Base-by-base conservation (phyloP, 1,140 invertebrate species). In the Heliconius himera region DNA sequence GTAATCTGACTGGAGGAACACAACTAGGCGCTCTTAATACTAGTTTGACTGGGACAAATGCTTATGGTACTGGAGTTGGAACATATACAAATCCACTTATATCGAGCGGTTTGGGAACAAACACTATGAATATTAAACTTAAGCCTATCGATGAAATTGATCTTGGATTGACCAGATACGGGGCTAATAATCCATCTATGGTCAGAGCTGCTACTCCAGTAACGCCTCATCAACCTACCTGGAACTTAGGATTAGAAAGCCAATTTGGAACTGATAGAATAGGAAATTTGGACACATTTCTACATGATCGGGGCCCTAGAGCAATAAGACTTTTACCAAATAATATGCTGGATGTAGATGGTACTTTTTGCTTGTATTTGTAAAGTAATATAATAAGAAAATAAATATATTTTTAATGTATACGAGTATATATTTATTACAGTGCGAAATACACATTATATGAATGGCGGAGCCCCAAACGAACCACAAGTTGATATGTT, bases 401-500 rank as follows among this genome's bases (percentile, higher is more conserved):
- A 66, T 41, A 60, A 60, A 16, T 36, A 22, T 66, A 29, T 6
- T 36, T 6, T 36, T 2, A 20, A 46, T 56, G 26, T n/a, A 74
- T 74, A n/a, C 20, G 74, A 38, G 75, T 76, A 75, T 82, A 79
- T 81, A 46, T 41, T 26, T 46, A 46, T 91, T 94, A 74, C 87
- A 95, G 94, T 91, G 82, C 89, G 94, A 80, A 94, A 92, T 79
- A 88, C 89, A 33, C 94, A 95, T 88, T 96, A 94, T 83, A 93
- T 96, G 87, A 96, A 96, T 81, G 95, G 95, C n/a, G 88, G 90
- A 70, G 88, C 84, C 60, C 81, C 85, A 72, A 74, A 93, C 8
- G 96, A 97, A 74, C 96, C 95, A 70, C 96, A 97, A 88, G 97
- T 98, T 51, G 98, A 99, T 88, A 98, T 98, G 97, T 95, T 99